A percentile compares a stretch with the other conserved stretches of the same genome.
phyloP scores from a whole-genome alignment of 1,140 invertebrate species.

The Drosophila azteca region DNA sequence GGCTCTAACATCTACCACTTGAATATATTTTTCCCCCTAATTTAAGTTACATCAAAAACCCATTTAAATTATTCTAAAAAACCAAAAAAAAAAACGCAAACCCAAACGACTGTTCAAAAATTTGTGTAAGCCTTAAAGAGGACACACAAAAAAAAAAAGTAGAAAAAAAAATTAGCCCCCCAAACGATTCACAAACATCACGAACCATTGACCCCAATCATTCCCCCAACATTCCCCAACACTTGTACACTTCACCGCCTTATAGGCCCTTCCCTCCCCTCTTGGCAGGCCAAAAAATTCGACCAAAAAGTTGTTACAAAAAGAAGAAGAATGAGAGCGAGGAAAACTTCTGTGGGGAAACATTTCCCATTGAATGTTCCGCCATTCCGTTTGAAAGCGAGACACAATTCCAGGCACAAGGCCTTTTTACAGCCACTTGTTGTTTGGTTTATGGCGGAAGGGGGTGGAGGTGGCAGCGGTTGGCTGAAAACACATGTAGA shows the following conservation, averaged over 20 bases:
- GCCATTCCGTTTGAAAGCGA: slow-evolving; percentile 53
- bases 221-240: slow-evolving; percentile 17
- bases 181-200: slow-evolving; percentile 29
- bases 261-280: slow-evolving; percentile 10
- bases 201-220: slow-evolving; percentile 64
- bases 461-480: background rate
- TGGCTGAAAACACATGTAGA: slow-evolving; percentile 39
- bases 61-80: too few species aligned
- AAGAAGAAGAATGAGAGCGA: slow-evolving; percentile 26
- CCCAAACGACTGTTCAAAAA: background rate
- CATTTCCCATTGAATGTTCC: slow-evolving; percentile 55
- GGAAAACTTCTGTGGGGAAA: slow-evolving; percentile 41
- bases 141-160: slow-evolving; percentile 19
- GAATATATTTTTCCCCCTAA: too few species aligned
- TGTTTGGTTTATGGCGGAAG: slow-evolving; percentile 23
- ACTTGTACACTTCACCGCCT: slow-evolving; percentile 48
- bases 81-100: slow-evolving; percentile 1
- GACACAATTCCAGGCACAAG: slow-evolving; percentile 40
- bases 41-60: slow-evolving; percentile 2
- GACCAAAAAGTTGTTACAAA: slow-evolving; percentile 38
- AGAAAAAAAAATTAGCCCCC: slow-evolving; percentile 28
- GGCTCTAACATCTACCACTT: too few species aligned
- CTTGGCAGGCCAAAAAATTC: slow-evolving; percentile 16
- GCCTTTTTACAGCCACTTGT: slow-evolving; percentile 66
- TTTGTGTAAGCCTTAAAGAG: slow-evolving; percentile 1